A percentile compares a stretch with the other conserved stretches of the same genome.
Evolutionary conservation across 2,888 invertebrate genomes (phyloP).

Genomic region (Drosophila borealis): DNA sequence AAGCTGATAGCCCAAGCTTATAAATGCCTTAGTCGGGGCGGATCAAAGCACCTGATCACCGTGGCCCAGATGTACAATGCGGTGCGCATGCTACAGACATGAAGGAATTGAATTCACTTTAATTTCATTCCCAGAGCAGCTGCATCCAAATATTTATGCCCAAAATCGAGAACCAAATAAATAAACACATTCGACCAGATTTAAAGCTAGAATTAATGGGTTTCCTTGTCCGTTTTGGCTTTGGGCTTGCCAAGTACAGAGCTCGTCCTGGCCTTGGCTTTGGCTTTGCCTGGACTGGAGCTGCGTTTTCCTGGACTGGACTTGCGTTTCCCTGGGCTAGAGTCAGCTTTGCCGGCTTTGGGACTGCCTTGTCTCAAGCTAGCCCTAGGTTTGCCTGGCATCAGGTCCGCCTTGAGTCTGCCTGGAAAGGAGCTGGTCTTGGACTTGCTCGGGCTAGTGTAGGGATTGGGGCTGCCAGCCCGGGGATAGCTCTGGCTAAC

Average conservation of each 20-base stretch:
- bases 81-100: slow-evolving; percentile 81
- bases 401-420: neutral
- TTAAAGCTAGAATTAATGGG: neutral
- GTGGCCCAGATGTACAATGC: slow-evolving; percentile 86
- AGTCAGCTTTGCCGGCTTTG: neutral
- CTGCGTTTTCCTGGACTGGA: too few species aligned
- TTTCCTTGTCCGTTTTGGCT: slow-evolving; percentile 17
- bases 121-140: slow-evolving; percentile 29
- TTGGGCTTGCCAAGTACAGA: slow-evolving; percentile 1
- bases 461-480: neutral
- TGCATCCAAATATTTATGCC: slow-evolving; percentile 23
- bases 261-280: neutral
- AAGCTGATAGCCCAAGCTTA: slow-evolving; percentile 84
- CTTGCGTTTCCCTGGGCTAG: neutral
- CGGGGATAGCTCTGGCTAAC: neutral
- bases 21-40: slow-evolving; percentile 84
- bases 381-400: neutral
- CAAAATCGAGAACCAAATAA: slow-evolving; percentile 18
- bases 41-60: slow-evolving; percentile 84
- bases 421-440: neutral
- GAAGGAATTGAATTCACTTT: slow-evolving; percentile 31
- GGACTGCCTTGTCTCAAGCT: neutral
- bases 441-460: too few species aligned
- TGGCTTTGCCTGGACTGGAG: neutral
- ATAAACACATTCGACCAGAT: slow-evolving; percentile 10